Evolutionary conservation across 64 coral and sea anemone genomes (phyloP), one percentile per base, ranked within the genome.

Genomic region (Stylophora pistillata): DNA sequence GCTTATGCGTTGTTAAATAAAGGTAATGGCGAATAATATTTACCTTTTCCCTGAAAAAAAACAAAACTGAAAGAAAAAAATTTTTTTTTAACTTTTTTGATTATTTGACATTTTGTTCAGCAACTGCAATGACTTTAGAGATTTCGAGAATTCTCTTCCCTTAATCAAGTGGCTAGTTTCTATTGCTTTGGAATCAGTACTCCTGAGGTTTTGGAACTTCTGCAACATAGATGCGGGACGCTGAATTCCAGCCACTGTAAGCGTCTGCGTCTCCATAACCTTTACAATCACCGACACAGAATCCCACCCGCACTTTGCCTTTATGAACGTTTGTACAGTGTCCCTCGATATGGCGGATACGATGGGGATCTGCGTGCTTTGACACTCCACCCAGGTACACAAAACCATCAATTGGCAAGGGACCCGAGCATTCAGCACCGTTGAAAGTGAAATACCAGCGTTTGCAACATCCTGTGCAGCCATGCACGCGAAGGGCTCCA

Each of bases 361-460:
- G 79, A 30, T 63, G 56, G 31, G 65, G 62, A 31, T 83, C 58
- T 61, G 63, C 29, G 37, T 15, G 70, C 18, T 71, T 68, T 9
- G 37, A 41, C 37, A 47, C 61, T 54, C 71, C 31, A 47, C 23
- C 54, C 75, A 77, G 27, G 75, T 56, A 77, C 75, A 77, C 41
- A 56, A 77, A 10, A 41, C 73, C 73, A 37, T 75, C 73, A 75
- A 75, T 75, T 23, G 73, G 73, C 34, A 47, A 6, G 32, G 73
- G 73, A 75, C 32, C 33, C 52, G 73, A 30, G 52, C 73, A 75
- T 52, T 75, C 73, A 47, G 32, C 79, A 16, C 58, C 79, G 62
- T 64, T 64, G 30, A 64, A 83, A 83, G 58, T 64, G 34, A 83
- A 83, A 30, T 83, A 63, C 58, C 57, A 66, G 27, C 62, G 57